Evolutionary conservation across 2,888 invertebrate genomes (phyloP), one percentile per base, ranked within the genome.

Genomic region (Lasioglossum calceatum): DNA sequence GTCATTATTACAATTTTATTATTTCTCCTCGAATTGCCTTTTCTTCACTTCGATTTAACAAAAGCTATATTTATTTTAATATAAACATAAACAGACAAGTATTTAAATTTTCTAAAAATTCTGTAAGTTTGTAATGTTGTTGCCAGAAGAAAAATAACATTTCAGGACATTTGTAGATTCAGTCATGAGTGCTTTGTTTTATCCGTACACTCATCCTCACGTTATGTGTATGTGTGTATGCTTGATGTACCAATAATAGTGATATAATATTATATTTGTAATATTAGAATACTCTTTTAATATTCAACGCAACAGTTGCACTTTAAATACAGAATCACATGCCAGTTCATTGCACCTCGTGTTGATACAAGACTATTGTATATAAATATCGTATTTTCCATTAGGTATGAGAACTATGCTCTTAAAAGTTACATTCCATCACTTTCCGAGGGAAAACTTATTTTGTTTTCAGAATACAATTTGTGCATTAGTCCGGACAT

Each of bases 301-400:
- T 88, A 90, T 93, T 92, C 91, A 94, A 93, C 93, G 92, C 92
- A 92, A 93, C 92, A 92, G 93, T 94, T 94, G 93, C 94, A 93
- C 93, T 92, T 94, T 92, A 93, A 94, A 94, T 94, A 93, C 92
- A 93, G 92, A 93, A 94, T 94, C 94, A 94, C 94, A 94, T 94
- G 90, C 92, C 91, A 93, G 92, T 93, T 89, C 92, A 92, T 94
- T 93, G 92, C 93, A 93, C 92, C 92, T 91, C 85, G 90, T 79
- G 86, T 79, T 85, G 84, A 85, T 90, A 92, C 78, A 85, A 89
- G 86, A 85, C 83, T 91, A 86, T 86, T 77, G 79, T 86, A 81
- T 87, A 91, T 90, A 90, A 89, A 91, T 91, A 91, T 89, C 79
- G 84, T 86, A 83, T 77, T 86, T 78, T 88, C 83, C 72, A 83